Evolutionary conservation across 2,888 invertebrate genomes (phyloP).

Genomic region (Arctia plantaginis): DNA sequence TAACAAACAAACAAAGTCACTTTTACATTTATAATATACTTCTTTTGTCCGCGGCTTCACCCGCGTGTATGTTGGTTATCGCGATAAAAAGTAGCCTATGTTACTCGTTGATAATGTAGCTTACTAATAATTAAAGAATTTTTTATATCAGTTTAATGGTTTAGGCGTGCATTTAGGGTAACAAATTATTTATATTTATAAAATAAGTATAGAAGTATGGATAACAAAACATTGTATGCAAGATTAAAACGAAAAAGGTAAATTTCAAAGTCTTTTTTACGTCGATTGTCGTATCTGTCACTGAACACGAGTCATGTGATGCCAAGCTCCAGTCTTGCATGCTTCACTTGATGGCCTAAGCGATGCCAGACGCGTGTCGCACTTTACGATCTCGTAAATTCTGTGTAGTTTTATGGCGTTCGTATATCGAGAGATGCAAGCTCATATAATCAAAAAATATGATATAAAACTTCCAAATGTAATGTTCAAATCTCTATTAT

Average conservation of each 20-base stretch:
- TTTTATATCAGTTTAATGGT: no score
- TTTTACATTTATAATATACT: no score
- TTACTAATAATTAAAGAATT: no score
- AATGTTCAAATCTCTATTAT: background rate
- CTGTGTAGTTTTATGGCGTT: constrained; percentile 10
- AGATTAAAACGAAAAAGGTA: background rate
- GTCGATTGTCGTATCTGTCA: constrained; percentile 1
- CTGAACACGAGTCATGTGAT: constrained; percentile 7
- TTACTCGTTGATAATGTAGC: no score
- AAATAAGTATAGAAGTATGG: no score
- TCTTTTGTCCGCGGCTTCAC: no score
- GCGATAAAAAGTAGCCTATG: no score
- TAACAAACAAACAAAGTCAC: no score
- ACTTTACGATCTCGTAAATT: constrained; percentile 17
- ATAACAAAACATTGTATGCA: background rate
- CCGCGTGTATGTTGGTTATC: no score
- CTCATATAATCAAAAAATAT: background rate
- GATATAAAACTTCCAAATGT: background rate
- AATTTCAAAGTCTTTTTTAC: background rate
- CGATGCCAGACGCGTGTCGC: constrained; percentile 5
- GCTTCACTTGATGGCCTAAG: constrained; percentile 8
- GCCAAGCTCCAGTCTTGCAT: background rate
- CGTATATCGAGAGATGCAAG: constrained; percentile 3
- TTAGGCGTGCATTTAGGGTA: no score
- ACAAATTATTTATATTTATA: no score